Evolutionary conservation across 2,113 vertebrate genomes (phyloP).

Genomic region (Phyllostomus discolor): DNA sequence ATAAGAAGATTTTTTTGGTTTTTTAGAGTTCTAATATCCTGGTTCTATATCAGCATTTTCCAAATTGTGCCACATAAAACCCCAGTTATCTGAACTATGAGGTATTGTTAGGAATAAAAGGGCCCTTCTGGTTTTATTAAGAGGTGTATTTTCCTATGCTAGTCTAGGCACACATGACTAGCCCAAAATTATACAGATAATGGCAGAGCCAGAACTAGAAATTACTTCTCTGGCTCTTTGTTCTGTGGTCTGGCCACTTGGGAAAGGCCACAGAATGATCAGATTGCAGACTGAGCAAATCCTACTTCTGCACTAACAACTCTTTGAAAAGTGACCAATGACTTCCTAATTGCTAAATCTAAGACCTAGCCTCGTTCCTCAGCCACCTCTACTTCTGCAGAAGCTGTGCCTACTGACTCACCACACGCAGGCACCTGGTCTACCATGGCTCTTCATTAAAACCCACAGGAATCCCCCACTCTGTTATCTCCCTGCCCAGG

Average conservation of each 20-base stretch:
- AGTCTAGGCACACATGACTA: not conserved
- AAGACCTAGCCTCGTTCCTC: not conserved
- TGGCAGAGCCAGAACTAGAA: not conserved
- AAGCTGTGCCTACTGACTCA: not conserved
- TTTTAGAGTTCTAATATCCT: not conserved
- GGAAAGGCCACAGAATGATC: not conserved
- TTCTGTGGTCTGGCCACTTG: not conserved
- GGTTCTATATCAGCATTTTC: not conserved
- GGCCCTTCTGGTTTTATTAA: not conserved
- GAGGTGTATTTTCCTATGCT: not conserved
- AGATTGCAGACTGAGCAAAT: not conserved
- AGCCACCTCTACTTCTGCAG: not conserved
- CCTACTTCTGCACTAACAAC: not conserved
- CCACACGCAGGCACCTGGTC: accelerated
- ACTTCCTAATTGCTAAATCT: not conserved
- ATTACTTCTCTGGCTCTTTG: not conserved
- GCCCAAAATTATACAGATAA: not conserved
- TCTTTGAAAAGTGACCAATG: not conserved
- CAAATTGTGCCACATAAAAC: not conserved
- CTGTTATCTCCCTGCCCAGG: not conserved
- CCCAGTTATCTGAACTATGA: not conserved
- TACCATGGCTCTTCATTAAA: not conserved
- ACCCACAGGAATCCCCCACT: not conserved
- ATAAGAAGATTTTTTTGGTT: not conserved
- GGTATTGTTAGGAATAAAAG: not conserved